Percentiles rank a stretch among this genome's conserved stretches.
These are phyloP conservation scores for Blastomussa wellsi DNA, from an alignment of 92 coral and sea anemone genomes.

Conservation along the genomic window DNA sequence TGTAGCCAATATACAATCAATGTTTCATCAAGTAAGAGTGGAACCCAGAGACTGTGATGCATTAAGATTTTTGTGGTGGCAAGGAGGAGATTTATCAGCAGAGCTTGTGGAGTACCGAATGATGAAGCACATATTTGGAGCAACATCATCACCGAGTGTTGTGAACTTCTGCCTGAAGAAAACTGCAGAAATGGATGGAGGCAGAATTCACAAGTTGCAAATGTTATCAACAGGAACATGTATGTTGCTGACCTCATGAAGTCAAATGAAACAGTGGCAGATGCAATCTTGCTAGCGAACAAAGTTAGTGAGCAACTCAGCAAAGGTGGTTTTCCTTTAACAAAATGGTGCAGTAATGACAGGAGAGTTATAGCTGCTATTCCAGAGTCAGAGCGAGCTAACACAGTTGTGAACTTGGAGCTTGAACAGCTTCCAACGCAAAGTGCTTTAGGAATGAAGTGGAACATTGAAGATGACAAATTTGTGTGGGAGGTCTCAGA, in stretches of 20 bases:
- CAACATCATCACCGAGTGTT: too few species aligned
- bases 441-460: too few species aligned
- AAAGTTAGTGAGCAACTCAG: conserved; percentile 1
- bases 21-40: too few species aligned
- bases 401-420: too few species aligned
- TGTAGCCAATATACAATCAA: too few species aligned
- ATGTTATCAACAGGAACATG: conserved; percentile 46
- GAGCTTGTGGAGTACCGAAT: conserved; percentile 51
- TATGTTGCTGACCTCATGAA: conserved; percentile 57
- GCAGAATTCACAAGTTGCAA: conserved; percentile 23
- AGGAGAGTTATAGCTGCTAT: too few species aligned
- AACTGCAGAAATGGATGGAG: conserved; percentile 23
- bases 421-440: too few species aligned
- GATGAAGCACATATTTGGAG: conserved; percentile 49
- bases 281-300: conserved; percentile 20
- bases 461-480: too few species aligned
- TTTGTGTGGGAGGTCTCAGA: too few species aligned
- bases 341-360: conserved; percentile 35
- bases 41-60: conserved; percentile 40
- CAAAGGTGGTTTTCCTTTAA: conserved; percentile 38
- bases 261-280: too few species aligned
- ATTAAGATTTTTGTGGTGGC: conserved; percentile 54
- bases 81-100: conserved; percentile 39
- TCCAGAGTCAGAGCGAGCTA: too few species aligned
- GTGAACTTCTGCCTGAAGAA: conserved; percentile 48